These are phyloP conservation scores for Polypterus senegalus DNA, from an alignment of 2,113 vertebrate species.

Conservation along the genomic window DNA sequence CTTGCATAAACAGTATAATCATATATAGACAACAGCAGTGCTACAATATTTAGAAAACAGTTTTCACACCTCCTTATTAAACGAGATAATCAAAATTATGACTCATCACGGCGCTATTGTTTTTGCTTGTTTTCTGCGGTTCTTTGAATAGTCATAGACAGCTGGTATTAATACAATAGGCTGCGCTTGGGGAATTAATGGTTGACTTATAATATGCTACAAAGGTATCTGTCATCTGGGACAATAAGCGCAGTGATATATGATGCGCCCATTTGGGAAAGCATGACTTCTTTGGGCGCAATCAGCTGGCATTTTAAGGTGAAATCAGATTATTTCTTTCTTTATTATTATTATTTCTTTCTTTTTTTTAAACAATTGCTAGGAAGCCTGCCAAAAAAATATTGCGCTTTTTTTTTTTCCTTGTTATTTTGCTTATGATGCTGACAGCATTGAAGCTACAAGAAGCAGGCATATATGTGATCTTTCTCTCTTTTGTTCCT, in stretches of 20 bases:
- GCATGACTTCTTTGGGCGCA: constrained; percentile 46
- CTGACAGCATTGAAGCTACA: constrained; percentile 64
- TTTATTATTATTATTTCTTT: background rate
- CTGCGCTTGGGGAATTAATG: constrained; percentile 69
- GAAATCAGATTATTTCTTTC: constrained; percentile 43
- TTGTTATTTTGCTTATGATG: constrained; percentile 73
- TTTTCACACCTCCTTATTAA: constrained; percentile 88
- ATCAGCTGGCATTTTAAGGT: constrained; percentile 54
- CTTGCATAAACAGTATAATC: constrained; percentile 85
- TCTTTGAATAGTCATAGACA: constrained; percentile 73
- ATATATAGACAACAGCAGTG: constrained; percentile 80
- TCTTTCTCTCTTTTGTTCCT: constrained; percentile 67
- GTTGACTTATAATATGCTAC: constrained; percentile 58
- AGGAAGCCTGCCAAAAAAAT: constrained; percentile 54
- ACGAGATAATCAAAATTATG: constrained; percentile 82
- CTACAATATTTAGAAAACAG: constrained; percentile 92
- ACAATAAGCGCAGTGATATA: constrained; percentile 52
- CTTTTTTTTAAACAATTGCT: constrained; percentile 47
- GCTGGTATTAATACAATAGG: constrained; percentile 77
- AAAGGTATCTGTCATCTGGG: constrained; percentile 64
- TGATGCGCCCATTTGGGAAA: constrained; percentile 58
- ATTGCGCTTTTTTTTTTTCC: constrained; percentile 23
- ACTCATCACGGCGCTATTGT: constrained; percentile 81
- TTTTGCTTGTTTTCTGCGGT: constrained; percentile 62
- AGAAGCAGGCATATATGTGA: constrained; percentile 63